A percentile compares a stretch with the other conserved stretches of the same genome.
phyloP scores from a whole-genome alignment of 2,113 vertebrate species.

The Pangasianodon hypophthalmus region DNA sequence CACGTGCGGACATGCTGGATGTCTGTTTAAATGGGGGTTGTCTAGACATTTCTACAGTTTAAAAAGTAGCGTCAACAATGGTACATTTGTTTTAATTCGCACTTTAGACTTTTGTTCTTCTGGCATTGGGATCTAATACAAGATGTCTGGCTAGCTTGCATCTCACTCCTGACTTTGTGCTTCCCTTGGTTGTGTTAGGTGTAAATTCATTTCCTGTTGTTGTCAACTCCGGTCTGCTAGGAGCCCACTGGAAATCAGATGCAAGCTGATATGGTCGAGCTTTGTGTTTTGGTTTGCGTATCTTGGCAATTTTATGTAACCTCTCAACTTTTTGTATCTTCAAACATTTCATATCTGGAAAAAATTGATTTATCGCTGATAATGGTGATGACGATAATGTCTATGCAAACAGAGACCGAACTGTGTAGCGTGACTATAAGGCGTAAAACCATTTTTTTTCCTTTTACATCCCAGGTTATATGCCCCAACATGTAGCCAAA shows the following conservation, averaged over 20 bases:
- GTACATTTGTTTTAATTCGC: constrained; percentile 42
- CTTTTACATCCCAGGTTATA: constrained; percentile 42
- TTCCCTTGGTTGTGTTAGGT: background rate
- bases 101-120: constrained; percentile 50
- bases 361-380: constrained; percentile 21
- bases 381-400: constrained; percentile 5
- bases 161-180: background rate
- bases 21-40: constrained; percentile 41
- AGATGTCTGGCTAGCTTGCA: constrained; percentile 38
- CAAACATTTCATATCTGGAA: constrained; percentile 36
- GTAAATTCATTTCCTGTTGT: background rate
- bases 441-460: constrained; percentile 1
- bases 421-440: background rate
- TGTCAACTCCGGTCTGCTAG: background rate
- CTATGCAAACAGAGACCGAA: constrained; percentile 44
- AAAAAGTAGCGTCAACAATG: constrained; percentile 45
- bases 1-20: constrained; percentile 46
- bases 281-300: background rate
- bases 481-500: constrained; percentile 50
- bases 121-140: constrained; percentile 13
- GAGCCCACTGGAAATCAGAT: background rate
- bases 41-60: constrained; percentile 54
- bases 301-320: background rate
- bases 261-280: background rate
- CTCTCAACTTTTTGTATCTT: constrained; percentile 3